Base-by-base conservation (phyloP, 2,113 vertebrate genomes). In the Sterrhoptilus dennistouni region DNA sequence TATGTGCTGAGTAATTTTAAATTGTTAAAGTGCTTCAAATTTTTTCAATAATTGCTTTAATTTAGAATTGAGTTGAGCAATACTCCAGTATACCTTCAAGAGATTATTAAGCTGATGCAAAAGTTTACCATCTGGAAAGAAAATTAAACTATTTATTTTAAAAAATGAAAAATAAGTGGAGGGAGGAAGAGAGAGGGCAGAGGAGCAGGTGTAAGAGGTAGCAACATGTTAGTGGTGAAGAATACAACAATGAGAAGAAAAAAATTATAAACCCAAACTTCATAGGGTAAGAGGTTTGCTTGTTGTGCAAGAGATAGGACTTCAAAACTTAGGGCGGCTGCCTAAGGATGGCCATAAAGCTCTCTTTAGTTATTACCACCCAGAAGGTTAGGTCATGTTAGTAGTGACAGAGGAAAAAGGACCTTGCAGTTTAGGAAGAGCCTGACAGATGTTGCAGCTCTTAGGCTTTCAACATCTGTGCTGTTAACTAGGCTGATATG, bases 41-140 rank as follows among this genome's bases (percentile, higher is more conserved):
- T 98, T 98, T 98, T 98, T 97, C 96, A 98, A 97, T 97, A 98
- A 97, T 96, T 95, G 90, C 94, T 98, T 97, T 97, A 97, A 98
- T 98, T 98, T 97, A 96, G 95, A 97, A 98, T 93, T 66, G 88
- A 98, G 95, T 96, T 97, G 96, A 97, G 96, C 95, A 97, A 96
- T 97, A 95, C 90, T 97, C 86, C 64, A 96, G 69, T 89, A 97
- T 96, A 98, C 94, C 90, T 97, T 97, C 93, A 97, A 98, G 94
- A 97, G 95, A 96, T 96, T 97, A 96, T 97, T 97, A 93, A 96
- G 88, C 50, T 74, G 82, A 96, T 93, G 92, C 74, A 96, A 96
- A 97, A 97, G 89, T 95, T 92, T 96, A 87, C 92, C 87, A 94
- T 91, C 90, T 97, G 90, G 87, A 97, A 98, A 97, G 89, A 98